Conservation (phyloP, 2,797 vertebrate species). For the Kryptopterus vitreolus region DNA sequence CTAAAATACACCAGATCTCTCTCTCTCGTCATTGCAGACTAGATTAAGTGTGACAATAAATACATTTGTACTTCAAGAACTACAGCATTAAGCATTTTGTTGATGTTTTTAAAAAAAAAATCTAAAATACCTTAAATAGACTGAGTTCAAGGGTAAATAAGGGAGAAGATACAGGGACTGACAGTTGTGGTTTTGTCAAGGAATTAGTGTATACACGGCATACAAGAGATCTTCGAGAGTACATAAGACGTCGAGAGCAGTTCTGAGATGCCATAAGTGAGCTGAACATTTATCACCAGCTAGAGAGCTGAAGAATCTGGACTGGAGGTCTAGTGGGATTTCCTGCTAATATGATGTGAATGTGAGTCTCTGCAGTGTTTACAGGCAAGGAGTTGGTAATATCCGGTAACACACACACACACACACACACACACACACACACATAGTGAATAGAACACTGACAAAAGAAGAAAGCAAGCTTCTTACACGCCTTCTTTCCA, state of each 20-base stretch:
- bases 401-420: not conserved
- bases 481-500: not conserved
- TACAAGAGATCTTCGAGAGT: not conserved
- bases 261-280: not conserved
- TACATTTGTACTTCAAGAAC: not conserved
- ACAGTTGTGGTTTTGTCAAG: not conserved
- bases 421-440: no score
- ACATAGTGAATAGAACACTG: not conserved
- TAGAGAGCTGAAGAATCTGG: not conserved
- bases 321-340: slow-evolving; percentile 18
- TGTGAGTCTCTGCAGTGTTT: not conserved
- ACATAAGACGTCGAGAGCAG: not conserved
- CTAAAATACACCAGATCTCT: not conserved
- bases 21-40: no score
- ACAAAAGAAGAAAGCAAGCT: slow-evolving; percentile 10
- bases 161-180: not conserved
- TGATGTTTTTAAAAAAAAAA: no score
- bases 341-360: slow-evolving; percentile 22
- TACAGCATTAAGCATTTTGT: not conserved
- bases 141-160: not conserved
- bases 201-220: not conserved
- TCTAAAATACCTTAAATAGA: no score
- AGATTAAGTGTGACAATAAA: not conserved
- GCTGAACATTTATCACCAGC: slow-evolving; percentile 18
- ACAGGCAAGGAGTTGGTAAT: slow-evolving; percentile 1